Conservation (phyloP, 2,113 vertebrate genomes). For the Grus americana region DNA sequence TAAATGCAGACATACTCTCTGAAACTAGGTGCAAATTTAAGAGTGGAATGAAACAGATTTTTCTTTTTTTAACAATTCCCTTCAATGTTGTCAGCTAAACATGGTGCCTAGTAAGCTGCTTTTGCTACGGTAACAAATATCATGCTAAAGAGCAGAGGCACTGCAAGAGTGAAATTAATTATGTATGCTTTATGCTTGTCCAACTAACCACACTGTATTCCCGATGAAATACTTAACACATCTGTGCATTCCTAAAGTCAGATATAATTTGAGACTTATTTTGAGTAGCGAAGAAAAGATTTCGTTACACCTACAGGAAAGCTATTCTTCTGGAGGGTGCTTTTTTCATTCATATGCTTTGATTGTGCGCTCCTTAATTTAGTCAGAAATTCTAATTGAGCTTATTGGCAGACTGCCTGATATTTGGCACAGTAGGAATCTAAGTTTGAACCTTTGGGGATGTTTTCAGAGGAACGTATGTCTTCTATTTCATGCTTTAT, state of each 20-base stretch:
- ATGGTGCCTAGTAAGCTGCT: constrained; percentile 9
- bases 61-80: neutral
- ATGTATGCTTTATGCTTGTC: constrained; percentile 63
- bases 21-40: constrained; percentile 27
- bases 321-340: neutral
- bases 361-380: constrained; percentile 18
- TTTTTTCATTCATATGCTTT: constrained; percentile 4
- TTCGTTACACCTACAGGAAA: constrained; percentile 32
- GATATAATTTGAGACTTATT: constrained; percentile 20
- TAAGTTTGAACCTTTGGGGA: constrained; percentile 29
- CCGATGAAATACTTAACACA: constrained; percentile 49
- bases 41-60: constrained; percentile 38
- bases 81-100: constrained; percentile 10
- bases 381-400: constrained; percentile 49
- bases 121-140: neutral
- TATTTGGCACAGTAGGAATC: constrained; percentile 26
- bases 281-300: neutral
- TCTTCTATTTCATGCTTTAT: constrained; percentile 49
- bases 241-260: constrained; percentile 32
- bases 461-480: constrained; percentile 46
- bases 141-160: constrained; percentile 35
- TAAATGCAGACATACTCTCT: constrained; percentile 27
- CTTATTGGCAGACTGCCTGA: constrained; percentile 55
- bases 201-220: constrained; percentile 51
- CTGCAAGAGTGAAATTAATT: constrained; percentile 58